Evolutionary conservation across 2,113 vertebrate species (phyloP).

Genomic region (Reinhardtius hippoglossoides): DNA sequence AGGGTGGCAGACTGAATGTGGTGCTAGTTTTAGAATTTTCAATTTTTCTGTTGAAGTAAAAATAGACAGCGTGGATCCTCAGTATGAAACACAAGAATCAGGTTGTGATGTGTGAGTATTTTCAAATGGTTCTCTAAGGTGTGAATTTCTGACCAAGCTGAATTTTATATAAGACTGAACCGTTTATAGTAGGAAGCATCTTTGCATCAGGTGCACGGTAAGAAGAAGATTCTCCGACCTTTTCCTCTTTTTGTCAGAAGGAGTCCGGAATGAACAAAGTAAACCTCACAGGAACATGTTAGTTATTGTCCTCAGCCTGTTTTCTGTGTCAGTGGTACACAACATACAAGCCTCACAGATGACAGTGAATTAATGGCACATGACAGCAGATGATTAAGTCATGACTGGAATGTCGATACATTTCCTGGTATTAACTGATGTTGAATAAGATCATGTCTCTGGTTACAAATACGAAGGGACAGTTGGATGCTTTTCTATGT

Average conservation of each 20-base stretch:
- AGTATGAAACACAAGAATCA: background rate
- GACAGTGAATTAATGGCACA: background rate
- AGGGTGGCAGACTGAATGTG: background rate
- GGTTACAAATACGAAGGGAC: background rate
- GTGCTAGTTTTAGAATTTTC: conserved; percentile 34
- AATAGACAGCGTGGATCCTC: background rate
- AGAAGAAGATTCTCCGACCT: conserved; percentile 8
- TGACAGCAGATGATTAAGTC: no score
- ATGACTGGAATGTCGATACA: no score
- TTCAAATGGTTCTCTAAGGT: background rate
- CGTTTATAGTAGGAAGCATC: background rate
- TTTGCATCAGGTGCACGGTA: conserved; percentile 2
- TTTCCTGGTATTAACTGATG: background rate
- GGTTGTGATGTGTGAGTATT: no score
- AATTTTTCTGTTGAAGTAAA: conserved; percentile 14
- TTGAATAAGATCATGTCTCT: background rate
- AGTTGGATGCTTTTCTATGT: background rate
- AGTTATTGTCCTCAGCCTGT: conserved; percentile 1
- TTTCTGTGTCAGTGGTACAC: background rate
- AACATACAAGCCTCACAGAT: background rate
- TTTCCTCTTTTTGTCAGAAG: background rate
- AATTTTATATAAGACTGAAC: conserved; percentile 3
- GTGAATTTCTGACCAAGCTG: background rate
- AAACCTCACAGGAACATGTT: background rate
- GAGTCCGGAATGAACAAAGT: conserved; percentile 1